Percentiles rank a stretch among this genome's conserved stretches.
Evolutionary conservation across 1,140 invertebrate species (phyloP).

Genomic region (Venustaconcha ellipsiformis): DNA sequence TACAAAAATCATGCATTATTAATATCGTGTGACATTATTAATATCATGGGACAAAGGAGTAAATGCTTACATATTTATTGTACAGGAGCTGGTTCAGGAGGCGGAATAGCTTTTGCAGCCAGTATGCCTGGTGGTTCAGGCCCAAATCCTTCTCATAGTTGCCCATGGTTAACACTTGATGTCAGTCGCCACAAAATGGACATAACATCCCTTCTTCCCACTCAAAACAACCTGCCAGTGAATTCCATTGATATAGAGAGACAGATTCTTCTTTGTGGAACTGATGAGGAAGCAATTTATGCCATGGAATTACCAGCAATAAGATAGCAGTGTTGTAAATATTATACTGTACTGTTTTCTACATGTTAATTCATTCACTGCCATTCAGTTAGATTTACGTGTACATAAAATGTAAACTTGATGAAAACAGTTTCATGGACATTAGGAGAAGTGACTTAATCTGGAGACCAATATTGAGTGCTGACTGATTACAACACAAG

Average conservation of each 20-base stretch:
- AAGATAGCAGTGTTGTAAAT: constrained; percentile 12
- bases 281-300: constrained; percentile 78
- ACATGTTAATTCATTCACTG: too few relatives aligned
- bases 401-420: too few relatives aligned
- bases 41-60: too few relatives aligned
- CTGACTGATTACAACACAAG: too few relatives aligned
- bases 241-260: constrained; percentile 84
- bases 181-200: constrained; percentile 78
- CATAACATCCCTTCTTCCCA: constrained; percentile 79
- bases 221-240: constrained; percentile 75
- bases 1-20: too few relatives aligned
- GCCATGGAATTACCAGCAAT: constrained; percentile 41
- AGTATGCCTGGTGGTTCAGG: neutral
- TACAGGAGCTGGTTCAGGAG: constrained; percentile 29
- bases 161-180: constrained; percentile 76
- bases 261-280: constrained; percentile 80
- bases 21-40: too few relatives aligned
- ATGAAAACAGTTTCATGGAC: too few relatives aligned
- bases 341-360: too few relatives aligned
- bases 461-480: too few relatives aligned
- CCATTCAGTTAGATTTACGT: too few relatives aligned
- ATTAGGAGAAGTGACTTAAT: too few relatives aligned
- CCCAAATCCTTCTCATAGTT: constrained; percentile 26
- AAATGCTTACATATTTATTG: too few relatives aligned
- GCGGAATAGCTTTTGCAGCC: constrained; percentile 14